Evolutionary conservation across 2,888 invertebrate species (phyloP).

Genomic region (Lasioglossum leucozonium): DNA sequence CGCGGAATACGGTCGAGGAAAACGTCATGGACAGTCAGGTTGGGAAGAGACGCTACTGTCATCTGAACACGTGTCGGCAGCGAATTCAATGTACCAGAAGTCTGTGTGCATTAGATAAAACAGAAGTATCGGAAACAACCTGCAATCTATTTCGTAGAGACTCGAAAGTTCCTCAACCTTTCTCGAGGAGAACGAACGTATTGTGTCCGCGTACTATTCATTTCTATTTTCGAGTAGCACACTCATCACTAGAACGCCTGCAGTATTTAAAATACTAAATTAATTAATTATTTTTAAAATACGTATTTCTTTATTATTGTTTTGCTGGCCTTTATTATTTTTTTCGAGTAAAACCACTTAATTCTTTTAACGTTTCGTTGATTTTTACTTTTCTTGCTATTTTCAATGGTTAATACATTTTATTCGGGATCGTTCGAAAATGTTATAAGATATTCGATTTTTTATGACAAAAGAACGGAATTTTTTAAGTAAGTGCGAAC

Average conservation of each 20-base stretch:
- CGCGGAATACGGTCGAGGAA: constrained; percentile 63
- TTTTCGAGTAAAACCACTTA: not conserved
- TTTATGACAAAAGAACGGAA: no score
- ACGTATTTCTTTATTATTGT: not conserved
- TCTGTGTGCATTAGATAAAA: constrained; percentile 10
- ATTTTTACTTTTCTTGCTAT: not conserved
- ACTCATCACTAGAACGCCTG: not conserved
- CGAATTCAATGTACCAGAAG: not conserved
- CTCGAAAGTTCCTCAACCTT: not conserved
- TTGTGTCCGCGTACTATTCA: not conserved
- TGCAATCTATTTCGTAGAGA: not conserved
- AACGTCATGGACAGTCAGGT: constrained; percentile 61
- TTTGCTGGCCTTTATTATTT: not conserved
- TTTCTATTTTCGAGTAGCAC: not conserved
- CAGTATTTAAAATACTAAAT: not conserved
- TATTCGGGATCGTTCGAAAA: no score
- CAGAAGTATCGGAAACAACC: not conserved
- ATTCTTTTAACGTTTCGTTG: not conserved
- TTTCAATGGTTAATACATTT: not conserved
- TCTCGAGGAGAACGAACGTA: not conserved
- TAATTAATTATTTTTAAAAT: not conserved
- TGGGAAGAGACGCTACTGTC: constrained; percentile 19
- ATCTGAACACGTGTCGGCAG: constrained; percentile 24
- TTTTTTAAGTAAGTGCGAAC: not conserved
- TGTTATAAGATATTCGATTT: no score